Conservation (phyloP, 2,113 vertebrate species). For the Semnopithecus entellus region DNA sequence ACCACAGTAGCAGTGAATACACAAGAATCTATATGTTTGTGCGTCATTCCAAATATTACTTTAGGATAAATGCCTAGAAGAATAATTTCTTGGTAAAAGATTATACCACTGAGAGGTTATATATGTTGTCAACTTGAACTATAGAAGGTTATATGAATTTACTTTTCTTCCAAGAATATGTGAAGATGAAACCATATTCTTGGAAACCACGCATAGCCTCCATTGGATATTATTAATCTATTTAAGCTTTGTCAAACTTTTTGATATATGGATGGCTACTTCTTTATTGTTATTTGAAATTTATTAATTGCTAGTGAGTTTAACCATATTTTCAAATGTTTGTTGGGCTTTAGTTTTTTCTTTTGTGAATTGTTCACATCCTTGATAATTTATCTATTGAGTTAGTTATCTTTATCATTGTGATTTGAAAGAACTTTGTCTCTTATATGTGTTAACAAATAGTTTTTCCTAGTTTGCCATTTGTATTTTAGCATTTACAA, state of each 20-base stretch:
- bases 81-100: slow-evolving; percentile 19
- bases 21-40: not conserved
- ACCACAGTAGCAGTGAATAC: not conserved
- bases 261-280: not conserved
- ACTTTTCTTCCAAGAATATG: not conserved
- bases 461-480: not conserved
- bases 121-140: not conserved
- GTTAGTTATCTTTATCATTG: not conserved
- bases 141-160: not conserved
- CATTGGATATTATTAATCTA: not conserved
- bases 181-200: not conserved
- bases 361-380: not conserved
- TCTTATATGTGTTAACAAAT: not conserved
- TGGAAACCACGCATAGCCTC: not conserved
- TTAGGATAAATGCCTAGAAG: slow-evolving; percentile 27
- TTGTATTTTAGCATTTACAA: not conserved
- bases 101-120: not conserved
- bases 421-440: slow-evolving; percentile 6
- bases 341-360: not conserved
- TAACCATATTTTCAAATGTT: slow-evolving; percentile 23
- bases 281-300: slow-evolving; percentile 28
- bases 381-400: slow-evolving; percentile 2
- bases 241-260: not conserved
- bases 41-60: not conserved
- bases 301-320: slow-evolving; percentile 1